Conservation (phyloP, 2,797 vertebrate genomes). For the Caiman crocodilus region DNA sequence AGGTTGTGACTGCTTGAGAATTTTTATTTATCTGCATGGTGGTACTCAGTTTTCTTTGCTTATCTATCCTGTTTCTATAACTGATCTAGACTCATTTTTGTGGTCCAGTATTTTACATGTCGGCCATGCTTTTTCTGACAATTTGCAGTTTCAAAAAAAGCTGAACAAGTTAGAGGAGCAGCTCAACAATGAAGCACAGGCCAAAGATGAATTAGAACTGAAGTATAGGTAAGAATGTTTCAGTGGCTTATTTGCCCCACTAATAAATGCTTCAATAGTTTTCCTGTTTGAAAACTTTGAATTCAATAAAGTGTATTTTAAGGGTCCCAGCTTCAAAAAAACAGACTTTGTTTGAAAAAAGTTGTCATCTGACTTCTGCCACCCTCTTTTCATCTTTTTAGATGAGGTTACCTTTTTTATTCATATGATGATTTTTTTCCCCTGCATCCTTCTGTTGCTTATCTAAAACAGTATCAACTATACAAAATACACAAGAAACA, state of each 20-base stretch:
- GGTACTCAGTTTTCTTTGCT: neutral
- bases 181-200: constrained; percentile 91
- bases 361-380: neutral
- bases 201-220: constrained; percentile 93
- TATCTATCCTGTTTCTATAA: neutral
- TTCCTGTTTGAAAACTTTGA: neutral
- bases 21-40: neutral
- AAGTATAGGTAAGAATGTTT: constrained; percentile 89
- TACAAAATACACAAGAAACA: neutral
- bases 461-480: neutral
- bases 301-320: neutral
- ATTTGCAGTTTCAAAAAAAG: constrained; percentile 92
- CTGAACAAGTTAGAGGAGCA: constrained; percentile 90
- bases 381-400: neutral
- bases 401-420: neutral
- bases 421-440: neutral
- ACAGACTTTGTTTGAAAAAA: neutral
- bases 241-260: neutral
- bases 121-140: constrained; percentile 57
- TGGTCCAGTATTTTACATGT: constrained; percentile 17
- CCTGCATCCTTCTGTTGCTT: neutral
- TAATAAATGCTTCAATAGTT: neutral
- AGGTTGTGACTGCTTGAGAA: neutral
- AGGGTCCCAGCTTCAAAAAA: neutral
- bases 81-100: neutral